Base-by-base conservation (phyloP, 2,888 invertebrate species). In the Luffia ferchaultella region DNA sequence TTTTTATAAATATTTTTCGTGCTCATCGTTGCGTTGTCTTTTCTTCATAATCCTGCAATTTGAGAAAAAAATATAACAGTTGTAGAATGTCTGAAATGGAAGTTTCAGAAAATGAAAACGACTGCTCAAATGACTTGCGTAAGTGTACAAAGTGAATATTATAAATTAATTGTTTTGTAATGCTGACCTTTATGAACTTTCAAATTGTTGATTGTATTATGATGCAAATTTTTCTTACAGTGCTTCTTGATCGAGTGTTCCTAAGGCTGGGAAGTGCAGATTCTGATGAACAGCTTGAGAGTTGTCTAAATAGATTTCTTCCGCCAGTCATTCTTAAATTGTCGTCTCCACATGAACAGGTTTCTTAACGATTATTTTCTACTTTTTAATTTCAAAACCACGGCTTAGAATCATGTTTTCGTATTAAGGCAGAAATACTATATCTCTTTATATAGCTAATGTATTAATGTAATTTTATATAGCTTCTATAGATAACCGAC, bases 281-380 rank as follows among this genome's bases (percentile, higher is more conserved):
- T 59, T 90, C 90, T 3, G 97, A 97, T 79, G 94, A 95, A 50
- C 93, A 96, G 66, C 83, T 97, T 51, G 92, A 96, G 73, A 88
- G 87, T 63, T 90, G 91, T 51, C 88, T 97, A 20, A 88, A 85
- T 50, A 70, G 94, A 68, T 96, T 96, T 71, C 74, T 97, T 50
- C 89, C 94, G 19, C 96, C 96, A 16, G 93, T 96, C 51, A 87
- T 97, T 54, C 84, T 96, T n/a, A 97, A 97, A 78, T 84, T 97
- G 48, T 91, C 93, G 45, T 96, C 96, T 18, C 88, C 90, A 44
- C 89, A 95, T 74, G 96, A 96, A 71, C 90, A 90, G 65, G 95
- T 97, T 46, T 30, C 3, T 30, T n/a, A n/a, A n/a, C n/a, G n/a
- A n/a, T n/a, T n/a, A n/a, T n/a, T n/a, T n/a, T n/a, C n/a, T n/a